Evolutionary conservation across 2,113 vertebrate genomes (phyloP), one percentile per base, ranked within the genome.

Genomic region (Oreotrochilus melanogaster): DNA sequence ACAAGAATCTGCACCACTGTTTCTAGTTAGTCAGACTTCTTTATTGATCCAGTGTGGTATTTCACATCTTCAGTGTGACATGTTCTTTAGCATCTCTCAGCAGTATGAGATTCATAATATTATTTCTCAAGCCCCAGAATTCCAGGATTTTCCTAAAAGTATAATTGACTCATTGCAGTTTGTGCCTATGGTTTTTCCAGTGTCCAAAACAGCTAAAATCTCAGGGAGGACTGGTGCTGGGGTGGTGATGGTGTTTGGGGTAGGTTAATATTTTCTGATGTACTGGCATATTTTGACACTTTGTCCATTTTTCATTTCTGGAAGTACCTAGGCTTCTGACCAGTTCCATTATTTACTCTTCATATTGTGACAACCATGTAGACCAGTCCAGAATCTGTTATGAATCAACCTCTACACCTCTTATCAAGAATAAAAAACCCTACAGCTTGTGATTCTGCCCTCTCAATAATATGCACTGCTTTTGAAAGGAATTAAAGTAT

Each of bases 331-430:
- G 39, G 56, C 39, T 88, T 90, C 86, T 76, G 69, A 64, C 1
- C 30, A 33, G 33, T 57, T 88, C 53, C 50, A 43, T 70, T 75
- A 30, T 31, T 50, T 89, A 82, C 47, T 56, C 62, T 61, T 91
- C 66, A 35, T 0, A 1, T 17, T 21, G 21, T 0, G 4, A 67
- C 18, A 78, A 30, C 28, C 56, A 50, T 0, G 1, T 2, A 70
- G 25, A 66, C 45, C 23, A 3, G 6, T 25, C 70, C 33, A 90
- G 47, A 92, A 62, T 53, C 31, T 64, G 37, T 9, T 78, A 64
- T 58, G 66, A 86, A 93, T 80, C 39, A 79, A 45, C 17, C 9
- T 19, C 62, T 79, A 58, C 35, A 62, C 14, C 18, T 79, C 71
- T 64, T 66, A 64, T 0, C 71, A 87, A 64, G 18, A 39, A 31